phyloP scores from a whole-genome alignment of 2,797 vertebrate genomes.

The Gephyroberyx darwinii region DNA sequence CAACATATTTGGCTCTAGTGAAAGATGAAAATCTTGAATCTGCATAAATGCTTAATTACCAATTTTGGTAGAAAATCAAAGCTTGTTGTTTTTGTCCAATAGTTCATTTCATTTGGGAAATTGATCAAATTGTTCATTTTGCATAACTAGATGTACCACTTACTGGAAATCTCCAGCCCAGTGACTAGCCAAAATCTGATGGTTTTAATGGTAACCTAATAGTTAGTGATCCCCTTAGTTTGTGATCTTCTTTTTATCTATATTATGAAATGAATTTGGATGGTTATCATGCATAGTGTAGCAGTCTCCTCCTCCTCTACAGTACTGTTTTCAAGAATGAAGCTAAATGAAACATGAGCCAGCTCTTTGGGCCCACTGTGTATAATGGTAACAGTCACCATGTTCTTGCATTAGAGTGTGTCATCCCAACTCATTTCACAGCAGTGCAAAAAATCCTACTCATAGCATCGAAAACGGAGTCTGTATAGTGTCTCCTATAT shows the following conservation, averaged over 20 bases:
- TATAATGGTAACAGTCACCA: too few relatives aligned
- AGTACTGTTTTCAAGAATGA: background rate
- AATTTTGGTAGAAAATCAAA: slow-evolving; percentile 3
- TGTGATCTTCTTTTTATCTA: too few relatives aligned
- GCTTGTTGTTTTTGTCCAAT: slow-evolving; percentile 20
- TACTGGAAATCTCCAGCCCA: background rate
- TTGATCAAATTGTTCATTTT: background rate
- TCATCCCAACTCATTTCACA: background rate
- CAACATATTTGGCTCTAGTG: slow-evolving; percentile 3
- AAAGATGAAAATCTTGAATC: slow-evolving; percentile 23
- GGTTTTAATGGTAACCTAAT: background rate
- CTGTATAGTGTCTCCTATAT: background rate
- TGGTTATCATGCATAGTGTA: background rate
- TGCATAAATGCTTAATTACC: too few relatives aligned
- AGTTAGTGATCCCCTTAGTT: too few relatives aligned
- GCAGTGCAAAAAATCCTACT: background rate
- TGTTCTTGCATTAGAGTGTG: too few relatives aligned
- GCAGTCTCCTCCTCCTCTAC: background rate
- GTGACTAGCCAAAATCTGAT: background rate
- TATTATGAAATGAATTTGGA: background rate
- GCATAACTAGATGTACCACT: background rate
- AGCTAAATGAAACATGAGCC: background rate
- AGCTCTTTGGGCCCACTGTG: too few relatives aligned
- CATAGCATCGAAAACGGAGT: background rate
- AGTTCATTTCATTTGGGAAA: background rate